These are phyloP conservation scores for Micropoecilia bifurca DNA, from an alignment of 2,797 vertebrate species.

Conservation along the genomic window DNA sequence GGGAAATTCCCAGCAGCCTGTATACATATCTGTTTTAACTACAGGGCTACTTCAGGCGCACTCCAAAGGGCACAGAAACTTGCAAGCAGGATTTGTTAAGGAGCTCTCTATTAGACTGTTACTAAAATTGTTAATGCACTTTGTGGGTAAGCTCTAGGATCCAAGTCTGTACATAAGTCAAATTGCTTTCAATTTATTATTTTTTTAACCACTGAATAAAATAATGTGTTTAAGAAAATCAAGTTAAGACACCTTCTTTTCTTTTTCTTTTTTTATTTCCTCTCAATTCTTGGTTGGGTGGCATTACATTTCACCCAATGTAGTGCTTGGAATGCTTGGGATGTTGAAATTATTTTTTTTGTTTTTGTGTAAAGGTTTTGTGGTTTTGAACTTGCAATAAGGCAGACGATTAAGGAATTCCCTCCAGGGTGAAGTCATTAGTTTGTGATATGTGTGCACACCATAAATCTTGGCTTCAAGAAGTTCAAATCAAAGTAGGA, in stretches of 20 bases:
- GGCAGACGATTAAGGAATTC: no score
- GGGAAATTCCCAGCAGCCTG: conserved; percentile 60
- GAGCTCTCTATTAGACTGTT: conserved; percentile 22
- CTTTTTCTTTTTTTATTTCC: not conserved
- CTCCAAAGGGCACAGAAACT: conserved; percentile 18
- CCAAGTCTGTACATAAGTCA: not conserved
- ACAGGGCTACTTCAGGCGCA: conserved; percentile 33
- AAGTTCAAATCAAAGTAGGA: no score
- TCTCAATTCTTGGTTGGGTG: not conserved
- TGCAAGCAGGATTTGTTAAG: not conserved
- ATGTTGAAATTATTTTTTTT: not conserved
- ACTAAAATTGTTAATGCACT: not conserved
- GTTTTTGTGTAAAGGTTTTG: no score
- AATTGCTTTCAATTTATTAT: not conserved
- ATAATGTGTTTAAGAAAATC: not conserved
- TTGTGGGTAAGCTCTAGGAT: not conserved
- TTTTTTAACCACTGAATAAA: not conserved
- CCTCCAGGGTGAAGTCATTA: no score
- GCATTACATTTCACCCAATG: not conserved
- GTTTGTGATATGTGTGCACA: no score
- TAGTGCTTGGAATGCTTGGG: not conserved
- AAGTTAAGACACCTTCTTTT: not conserved
- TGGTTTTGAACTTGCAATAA: no score
- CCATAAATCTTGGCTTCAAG: no score
- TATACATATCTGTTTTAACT: conserved; percentile 35